Evolutionary conservation across 2,888 invertebrate species (phyloP), one percentile per base, ranked within the genome.

Genomic region (Tachina grossa): DNA sequence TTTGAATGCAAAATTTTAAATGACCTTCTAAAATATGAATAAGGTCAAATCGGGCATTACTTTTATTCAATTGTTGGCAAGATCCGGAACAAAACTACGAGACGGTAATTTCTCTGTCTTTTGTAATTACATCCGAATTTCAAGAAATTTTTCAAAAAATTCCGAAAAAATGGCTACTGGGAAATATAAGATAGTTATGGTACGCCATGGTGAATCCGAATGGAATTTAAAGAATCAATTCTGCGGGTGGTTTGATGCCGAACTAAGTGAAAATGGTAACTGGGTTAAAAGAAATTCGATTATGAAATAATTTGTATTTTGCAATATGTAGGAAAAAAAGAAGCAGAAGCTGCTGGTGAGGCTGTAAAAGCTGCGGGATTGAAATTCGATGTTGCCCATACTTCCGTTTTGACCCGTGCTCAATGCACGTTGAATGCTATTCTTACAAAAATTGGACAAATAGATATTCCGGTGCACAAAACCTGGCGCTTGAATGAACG

Each of bases 401-500:
- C 97, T 0, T 97, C 97, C 0, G 95, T 97, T 9, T 92, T 97
- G 77, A 96, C 95, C 69, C 94, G 97, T 86, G 97, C 97, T 0
- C 96, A 97, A 90, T 94, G 95, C 72, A 97, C 97, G 0, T 92
- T 97, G 63, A 94, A 94, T 69, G 92, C 94, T 1, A 95, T 97
- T 82, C 92, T 97, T 9, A 93, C 95, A 82, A 95, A 95, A 90
- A 94, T 95, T 19, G 95, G 94, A 0, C 96, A 97, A 90, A 93
- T 95, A 53, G 94, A 95, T 87, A 93, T 97, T 85, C 96, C 96
- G 0, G 93, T 96, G 22, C 92, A 94, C 19, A 96, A 96, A 91
- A 96, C 97, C 2, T 97, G 97, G 97, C 94, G 97, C 11, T 93
- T 97, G 11, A 97, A 97, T 89, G 97, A 97, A 92, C 95, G 97